Conservation (phyloP, 2,888 invertebrate genomes). For the Neoascia interrupta region DNA sequence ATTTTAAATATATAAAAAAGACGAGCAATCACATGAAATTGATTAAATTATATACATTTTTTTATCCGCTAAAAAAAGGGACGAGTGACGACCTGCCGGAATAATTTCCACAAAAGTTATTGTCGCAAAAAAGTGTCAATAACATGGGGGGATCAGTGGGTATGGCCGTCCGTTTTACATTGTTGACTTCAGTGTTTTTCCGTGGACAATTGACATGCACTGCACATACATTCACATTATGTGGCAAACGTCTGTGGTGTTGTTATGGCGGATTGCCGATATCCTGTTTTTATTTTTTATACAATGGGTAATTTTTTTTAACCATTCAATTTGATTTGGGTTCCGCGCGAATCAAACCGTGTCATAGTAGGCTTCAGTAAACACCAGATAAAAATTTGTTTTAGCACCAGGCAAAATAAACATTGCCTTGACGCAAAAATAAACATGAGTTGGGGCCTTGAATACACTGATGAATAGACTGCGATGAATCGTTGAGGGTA, state of each 20-base stretch:
- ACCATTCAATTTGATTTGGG: constrained; percentile 27
- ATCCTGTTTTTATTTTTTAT: background rate
- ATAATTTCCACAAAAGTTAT: background rate
- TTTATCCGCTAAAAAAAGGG: background rate
- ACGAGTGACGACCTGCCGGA: background rate
- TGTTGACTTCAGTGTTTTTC: constrained; percentile 50
- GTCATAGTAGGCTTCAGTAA: too few species aligned
- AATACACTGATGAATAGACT: background rate
- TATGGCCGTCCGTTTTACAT: constrained; percentile 2
- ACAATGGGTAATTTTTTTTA: too few species aligned
- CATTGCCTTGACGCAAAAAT: too few species aligned
- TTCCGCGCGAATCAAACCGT: too few species aligned
- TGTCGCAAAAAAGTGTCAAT: constrained; percentile 29
- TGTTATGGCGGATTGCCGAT: constrained; percentile 32
- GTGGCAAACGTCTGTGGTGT: constrained; percentile 31
- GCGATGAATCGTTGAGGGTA: too few species aligned
- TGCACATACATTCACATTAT: constrained; percentile 42
- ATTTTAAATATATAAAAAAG: constrained; percentile 30
- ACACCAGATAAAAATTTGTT: too few species aligned
- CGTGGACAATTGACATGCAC: constrained; percentile 37
- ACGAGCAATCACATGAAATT: constrained; percentile 18
- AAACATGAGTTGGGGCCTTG: too few species aligned
- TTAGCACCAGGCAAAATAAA: too few species aligned
- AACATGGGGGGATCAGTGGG: constrained; percentile 28
- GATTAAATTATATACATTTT: constrained; percentile 30